Percentiles rank a stretch among this genome's conserved stretches.
Evolutionary conservation across 2,888 invertebrate species (phyloP).

Genomic region (Plagiodera versicolora): DNA sequence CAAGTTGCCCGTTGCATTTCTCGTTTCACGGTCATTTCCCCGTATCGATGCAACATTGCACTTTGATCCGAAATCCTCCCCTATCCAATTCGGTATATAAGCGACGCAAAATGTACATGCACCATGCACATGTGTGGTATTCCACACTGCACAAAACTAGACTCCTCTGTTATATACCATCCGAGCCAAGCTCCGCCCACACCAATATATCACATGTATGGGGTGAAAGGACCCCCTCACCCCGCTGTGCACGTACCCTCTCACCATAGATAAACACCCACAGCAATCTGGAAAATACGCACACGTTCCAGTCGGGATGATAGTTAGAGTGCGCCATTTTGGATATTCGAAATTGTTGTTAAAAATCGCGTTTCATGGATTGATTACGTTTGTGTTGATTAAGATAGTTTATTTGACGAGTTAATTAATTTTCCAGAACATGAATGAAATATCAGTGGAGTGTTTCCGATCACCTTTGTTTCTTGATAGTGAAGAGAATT

Average conservation of each 20-base stretch:
- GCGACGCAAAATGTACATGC: conserved; percentile 33
- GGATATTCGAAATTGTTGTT: conserved; percentile 46
- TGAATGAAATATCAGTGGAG: too few species aligned
- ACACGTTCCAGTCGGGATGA: conserved; percentile 35
- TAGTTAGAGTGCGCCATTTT: conserved; percentile 43
- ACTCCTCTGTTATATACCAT: conserved; percentile 47
- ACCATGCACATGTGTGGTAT: conserved; percentile 30
- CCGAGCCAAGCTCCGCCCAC: conserved; percentile 45
- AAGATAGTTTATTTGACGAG: too few species aligned
- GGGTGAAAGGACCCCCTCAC: conserved; percentile 40
- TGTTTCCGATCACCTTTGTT: too few species aligned
- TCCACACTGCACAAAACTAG: conserved; percentile 45
- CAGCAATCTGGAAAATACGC: conserved; percentile 35
- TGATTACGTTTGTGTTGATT: too few species aligned
- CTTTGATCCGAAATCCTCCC: conserved; percentile 25
- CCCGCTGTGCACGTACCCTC: conserved; percentile 36
- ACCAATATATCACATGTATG: conserved; percentile 45
- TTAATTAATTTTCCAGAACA: neutral
- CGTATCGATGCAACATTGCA: conserved; percentile 23
- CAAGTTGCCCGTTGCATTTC: neutral
- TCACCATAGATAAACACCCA: conserved; percentile 38
- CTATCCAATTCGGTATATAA: conserved; percentile 27
- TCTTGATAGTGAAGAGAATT: too few species aligned
- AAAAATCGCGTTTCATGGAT: too few species aligned
- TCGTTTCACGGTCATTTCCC: neutral